These are phyloP conservation scores for Aepyceros melampus DNA, from an alignment of 2,113 vertebrate genomes.

Conservation along the genomic window DNA sequence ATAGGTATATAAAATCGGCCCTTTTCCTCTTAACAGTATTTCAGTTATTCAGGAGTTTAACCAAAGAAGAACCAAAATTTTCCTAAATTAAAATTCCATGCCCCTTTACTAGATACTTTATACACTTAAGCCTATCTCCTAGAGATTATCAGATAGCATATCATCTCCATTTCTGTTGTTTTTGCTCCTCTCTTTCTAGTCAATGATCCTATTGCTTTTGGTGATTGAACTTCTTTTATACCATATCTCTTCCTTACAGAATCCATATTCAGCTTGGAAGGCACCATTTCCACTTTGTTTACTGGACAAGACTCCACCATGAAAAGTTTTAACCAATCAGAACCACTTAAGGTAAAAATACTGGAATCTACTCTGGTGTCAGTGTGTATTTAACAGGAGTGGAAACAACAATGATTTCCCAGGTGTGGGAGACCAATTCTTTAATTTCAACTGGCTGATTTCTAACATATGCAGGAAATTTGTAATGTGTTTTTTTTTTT, in stretches of 20 bases:
- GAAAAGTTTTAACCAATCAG: not conserved
- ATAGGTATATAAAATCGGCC: not conserved
- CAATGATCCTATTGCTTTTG: not conserved
- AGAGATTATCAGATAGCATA: not conserved
- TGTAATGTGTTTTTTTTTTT: not conserved
- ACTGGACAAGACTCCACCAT: not conserved
- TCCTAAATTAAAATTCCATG: not conserved
- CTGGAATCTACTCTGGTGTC: not conserved
- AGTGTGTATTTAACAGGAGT: not conserved
- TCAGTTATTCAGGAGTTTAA: not conserved
- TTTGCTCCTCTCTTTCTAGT: not conserved
- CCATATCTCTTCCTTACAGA: not conserved
- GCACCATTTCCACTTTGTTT: not conserved
- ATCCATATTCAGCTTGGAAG: not conserved
- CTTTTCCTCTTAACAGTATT: not conserved
- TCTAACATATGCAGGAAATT: not conserved
- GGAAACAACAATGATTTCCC: not conserved
- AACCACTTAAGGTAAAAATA: not conserved
- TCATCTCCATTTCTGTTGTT: not conserved
- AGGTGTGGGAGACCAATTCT: not conserved
- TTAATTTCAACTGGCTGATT: not conserved
- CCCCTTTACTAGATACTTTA: not conserved
- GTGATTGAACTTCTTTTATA: not conserved
- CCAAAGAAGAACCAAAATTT: not conserved
- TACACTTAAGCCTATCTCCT: not conserved